Evolutionary conservation across 2,113 vertebrate species (phyloP).

Genomic region (Eurystomus gularis): DNA sequence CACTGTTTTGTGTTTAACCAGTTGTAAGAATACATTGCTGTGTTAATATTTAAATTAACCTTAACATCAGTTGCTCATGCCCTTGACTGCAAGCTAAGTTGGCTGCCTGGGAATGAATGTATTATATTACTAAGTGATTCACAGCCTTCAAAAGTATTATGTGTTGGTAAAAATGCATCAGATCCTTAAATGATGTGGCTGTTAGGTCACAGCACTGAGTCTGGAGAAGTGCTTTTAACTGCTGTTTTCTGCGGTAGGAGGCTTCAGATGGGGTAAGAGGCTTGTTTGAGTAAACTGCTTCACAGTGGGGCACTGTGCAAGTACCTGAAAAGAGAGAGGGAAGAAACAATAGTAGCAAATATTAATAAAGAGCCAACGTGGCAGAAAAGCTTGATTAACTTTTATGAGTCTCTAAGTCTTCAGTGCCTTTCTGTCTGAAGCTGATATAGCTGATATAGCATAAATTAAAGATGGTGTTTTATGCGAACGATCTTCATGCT

Average conservation of each 20-base stretch:
- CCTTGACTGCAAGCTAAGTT: background rate
- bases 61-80: background rate
- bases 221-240: background rate
- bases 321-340: background rate
- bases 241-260: background rate
- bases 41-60: background rate
- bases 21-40: background rate
- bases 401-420: background rate
- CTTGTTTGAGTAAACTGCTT: background rate
- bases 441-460: background rate
- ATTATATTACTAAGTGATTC: background rate
- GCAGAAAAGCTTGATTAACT: background rate
- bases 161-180: background rate
- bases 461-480: background rate
- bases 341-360: background rate
- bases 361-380: background rate
- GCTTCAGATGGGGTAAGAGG: background rate
- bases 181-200: background rate
- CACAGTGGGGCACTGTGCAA: background rate
- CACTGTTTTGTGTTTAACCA: background rate
- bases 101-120: background rate
- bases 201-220: background rate
- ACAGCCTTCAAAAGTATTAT: background rate
- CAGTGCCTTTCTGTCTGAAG: background rate
- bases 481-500: background rate